A percentile compares a stretch with the other conserved stretches of the same genome.
These are phyloP conservation scores for Eremobia ochroleuca DNA, from an alignment of 2,888 invertebrate genomes.

Conservation along the genomic window DNA sequence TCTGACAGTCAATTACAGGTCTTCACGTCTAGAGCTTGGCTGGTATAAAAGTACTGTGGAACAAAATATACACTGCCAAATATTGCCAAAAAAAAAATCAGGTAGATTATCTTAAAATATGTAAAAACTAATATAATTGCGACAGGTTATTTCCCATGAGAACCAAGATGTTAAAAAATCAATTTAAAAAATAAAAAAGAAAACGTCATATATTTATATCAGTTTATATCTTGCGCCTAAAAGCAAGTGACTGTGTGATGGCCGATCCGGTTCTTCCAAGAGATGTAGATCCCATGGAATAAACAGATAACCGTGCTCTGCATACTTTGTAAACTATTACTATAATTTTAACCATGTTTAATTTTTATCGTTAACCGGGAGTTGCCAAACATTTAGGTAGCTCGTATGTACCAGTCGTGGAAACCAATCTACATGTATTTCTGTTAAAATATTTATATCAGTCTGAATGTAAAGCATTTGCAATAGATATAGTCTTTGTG, in stretches of 20 bases:
- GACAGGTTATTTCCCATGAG: no score
- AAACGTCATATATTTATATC: no score
- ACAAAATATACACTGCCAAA: no score
- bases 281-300: conserved; percentile 61
- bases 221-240: conserved; percentile 46
- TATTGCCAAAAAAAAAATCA: no score
- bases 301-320: conserved; percentile 44
- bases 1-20: no score
- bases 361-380: conserved; percentile 8
- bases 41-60: no score
- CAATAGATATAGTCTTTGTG: conserved; percentile 48
- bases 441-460: conserved; percentile 37
- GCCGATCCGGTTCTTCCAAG: conserved; percentile 58
- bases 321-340: conserved; percentile 40
- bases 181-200: no score
- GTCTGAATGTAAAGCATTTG: conserved; percentile 45
- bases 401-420: neutral
- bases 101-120: no score
- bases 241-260: conserved; percentile 51
- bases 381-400: neutral
- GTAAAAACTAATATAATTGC: no score
- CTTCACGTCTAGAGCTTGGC: no score
- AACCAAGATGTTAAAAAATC: no score
- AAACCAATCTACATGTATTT: conserved; percentile 24
- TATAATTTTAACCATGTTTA: conserved; percentile 31